Conservation (phyloP, 2,113 vertebrate species). For the Amphilophus citrinellus region DNA sequence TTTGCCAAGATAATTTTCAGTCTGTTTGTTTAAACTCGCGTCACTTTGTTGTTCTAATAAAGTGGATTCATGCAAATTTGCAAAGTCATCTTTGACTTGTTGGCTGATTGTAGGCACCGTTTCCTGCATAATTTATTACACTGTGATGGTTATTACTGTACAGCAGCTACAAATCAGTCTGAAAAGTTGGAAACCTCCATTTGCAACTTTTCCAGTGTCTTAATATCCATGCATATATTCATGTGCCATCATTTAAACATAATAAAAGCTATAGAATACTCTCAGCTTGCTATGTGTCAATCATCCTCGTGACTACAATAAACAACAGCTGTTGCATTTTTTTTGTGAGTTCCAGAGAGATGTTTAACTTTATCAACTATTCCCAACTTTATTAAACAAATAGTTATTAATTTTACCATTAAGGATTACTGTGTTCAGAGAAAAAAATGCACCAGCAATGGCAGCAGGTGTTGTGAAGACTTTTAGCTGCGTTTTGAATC, state of each 20-base stretch:
- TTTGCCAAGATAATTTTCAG: not conserved
- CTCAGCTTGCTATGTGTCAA: conserved; percentile 26
- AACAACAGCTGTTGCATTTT: conserved; percentile 55
- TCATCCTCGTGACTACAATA: conserved; percentile 18
- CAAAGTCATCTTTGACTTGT: not conserved
- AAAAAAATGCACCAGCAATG: not conserved
- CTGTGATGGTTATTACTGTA: not conserved
- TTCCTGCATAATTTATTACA: not conserved
- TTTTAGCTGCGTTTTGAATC: conserved; percentile 22
- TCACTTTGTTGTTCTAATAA: not conserved
- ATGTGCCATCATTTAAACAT: conserved; percentile 5
- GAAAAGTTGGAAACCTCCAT: not conserved
- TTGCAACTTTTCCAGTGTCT: not conserved
- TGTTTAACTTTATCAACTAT: not conserved
- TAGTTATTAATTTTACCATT: conserved; percentile 13
- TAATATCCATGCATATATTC: not conserved
- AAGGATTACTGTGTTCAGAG: conserved; percentile 21
- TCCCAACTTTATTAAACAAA: conserved; percentile 21
- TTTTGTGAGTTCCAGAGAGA: conserved; percentile 12
- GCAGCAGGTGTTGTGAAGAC: conserved; percentile 49
- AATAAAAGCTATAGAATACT: not conserved
- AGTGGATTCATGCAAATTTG: not conserved
- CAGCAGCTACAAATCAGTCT: not conserved
- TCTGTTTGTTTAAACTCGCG: not conserved
- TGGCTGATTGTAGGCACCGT: not conserved